Conservation (phyloP, 30 jellyfish, hydroid and myxozoan species). For the Aurelia aurita region DNA sequence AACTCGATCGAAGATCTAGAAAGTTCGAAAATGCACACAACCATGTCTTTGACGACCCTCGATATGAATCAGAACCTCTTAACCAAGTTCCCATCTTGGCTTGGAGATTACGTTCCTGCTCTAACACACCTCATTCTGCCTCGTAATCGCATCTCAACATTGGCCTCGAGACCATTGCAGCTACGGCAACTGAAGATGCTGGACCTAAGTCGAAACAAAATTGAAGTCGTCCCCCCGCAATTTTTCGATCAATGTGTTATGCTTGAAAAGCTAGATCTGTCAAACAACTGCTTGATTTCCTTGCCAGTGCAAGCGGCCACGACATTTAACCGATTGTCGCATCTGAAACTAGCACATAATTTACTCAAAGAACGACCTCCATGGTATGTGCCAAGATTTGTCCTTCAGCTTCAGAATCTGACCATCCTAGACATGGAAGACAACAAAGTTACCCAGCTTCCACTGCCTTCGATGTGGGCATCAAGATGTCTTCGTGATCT, state of each 20-base stretch:
- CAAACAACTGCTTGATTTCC: conserved; percentile 62
- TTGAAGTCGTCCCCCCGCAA: conserved; percentile 60
- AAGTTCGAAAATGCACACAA: conserved; percentile 9
- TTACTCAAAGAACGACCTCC: conserved; percentile 76
- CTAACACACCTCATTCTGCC: conserved; percentile 50
- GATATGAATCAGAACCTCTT: conserved; percentile 71
- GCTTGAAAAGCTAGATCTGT: conserved; percentile 76
- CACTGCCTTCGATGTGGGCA: conserved; percentile 87
- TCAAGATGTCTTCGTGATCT: conserved; percentile 71
- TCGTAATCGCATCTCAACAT: conserved; percentile 46
- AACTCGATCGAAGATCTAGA: conserved; percentile 49
- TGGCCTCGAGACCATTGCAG: conserved; percentile 56
- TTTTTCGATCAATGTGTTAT: conserved; percentile 59
- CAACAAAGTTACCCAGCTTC: conserved; percentile 79
- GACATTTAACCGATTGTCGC: conserved; percentile 53
- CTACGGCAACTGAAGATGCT: conserved; percentile 56
- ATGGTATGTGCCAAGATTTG: conserved; percentile 75
- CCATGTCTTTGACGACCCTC: conserved; percentile 46
- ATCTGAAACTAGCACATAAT: conserved; percentile 79
- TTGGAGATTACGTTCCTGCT: conserved; percentile 75
- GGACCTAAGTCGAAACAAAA: conserved; percentile 63
- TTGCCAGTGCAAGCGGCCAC: conserved; percentile 65
- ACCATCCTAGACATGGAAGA: conserved; percentile 73
- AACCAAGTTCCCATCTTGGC: conserved; percentile 69
- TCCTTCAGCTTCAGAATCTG: conserved; percentile 69